Percentiles rank a stretch among this genome's conserved stretches.
Conservation (phyloP, 2,888 invertebrate species). For the Allophyes oxyacanthae region DNA sequence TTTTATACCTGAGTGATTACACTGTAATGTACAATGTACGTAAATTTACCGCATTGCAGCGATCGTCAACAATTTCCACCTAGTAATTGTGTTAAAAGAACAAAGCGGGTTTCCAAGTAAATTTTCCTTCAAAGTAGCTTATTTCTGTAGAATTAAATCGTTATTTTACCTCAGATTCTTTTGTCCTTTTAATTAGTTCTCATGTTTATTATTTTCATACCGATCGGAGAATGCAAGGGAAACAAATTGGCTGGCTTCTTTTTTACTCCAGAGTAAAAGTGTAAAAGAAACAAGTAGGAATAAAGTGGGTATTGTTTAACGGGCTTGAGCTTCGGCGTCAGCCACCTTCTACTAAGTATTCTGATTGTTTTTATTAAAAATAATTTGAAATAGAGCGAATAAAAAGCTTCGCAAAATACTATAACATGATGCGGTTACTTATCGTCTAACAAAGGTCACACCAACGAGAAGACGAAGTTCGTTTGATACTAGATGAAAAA, state of each 20-base stretch:
- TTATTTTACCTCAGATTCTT: constrained; percentile 38
- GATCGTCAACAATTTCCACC: constrained; percentile 5
- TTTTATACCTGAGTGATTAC: too few relatives aligned
- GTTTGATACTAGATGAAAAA: too few relatives aligned
- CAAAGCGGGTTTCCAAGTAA: constrained; percentile 26
- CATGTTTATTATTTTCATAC: constrained; percentile 46
- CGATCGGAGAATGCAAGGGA: constrained; percentile 12
- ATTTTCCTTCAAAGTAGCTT: constrained; percentile 7
- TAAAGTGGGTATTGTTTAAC: constrained; percentile 22
- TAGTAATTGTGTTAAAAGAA: constrained; percentile 23
- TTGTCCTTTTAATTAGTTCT: constrained; percentile 42
- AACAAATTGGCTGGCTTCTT: constrained; percentile 25
- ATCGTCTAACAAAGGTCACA: too few relatives aligned
- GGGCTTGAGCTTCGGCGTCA: neutral
- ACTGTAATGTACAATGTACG: too few relatives aligned
- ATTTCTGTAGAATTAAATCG: constrained; percentile 30
- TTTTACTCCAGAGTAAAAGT: constrained; percentile 10
- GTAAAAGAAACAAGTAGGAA: constrained; percentile 7
- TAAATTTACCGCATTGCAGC: constrained; percentile 20
- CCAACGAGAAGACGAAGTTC: too few relatives aligned
- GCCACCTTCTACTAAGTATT: constrained; percentile 1
- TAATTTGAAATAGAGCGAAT: too few relatives aligned
- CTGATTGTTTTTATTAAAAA: too few relatives aligned
- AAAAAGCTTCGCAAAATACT: too few relatives aligned
- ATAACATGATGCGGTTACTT: too few relatives aligned